Conservation (phyloP, 2,888 invertebrate genomes). For the Sympetrum striolatum region DNA sequence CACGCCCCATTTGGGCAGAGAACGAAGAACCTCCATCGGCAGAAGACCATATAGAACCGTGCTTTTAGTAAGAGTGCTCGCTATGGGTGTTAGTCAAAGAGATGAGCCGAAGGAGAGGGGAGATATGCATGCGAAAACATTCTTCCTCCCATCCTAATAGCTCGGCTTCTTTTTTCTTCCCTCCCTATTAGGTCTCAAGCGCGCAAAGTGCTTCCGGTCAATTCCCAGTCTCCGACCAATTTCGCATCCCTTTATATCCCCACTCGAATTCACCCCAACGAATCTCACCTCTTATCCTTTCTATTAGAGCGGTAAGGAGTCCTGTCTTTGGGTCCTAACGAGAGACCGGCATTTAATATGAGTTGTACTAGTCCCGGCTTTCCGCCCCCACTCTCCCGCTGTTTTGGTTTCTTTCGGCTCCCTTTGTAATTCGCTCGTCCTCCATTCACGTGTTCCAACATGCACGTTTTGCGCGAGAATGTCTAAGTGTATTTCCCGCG, state of each 20-base stretch:
- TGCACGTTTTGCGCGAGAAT: not conserved
- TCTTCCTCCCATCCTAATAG: not conserved
- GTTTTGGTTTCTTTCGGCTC: not conserved
- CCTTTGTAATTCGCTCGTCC: not conserved
- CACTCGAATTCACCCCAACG: not conserved
- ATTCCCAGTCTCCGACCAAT: not conserved
- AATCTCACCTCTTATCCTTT: not conserved
- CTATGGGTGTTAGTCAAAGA: not conserved
- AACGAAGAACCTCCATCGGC: not conserved
- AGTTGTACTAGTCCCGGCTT: not conserved
- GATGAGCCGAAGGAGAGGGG: not conserved
- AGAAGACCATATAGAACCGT: not conserved
- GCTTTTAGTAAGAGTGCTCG: constrained; percentile 12
- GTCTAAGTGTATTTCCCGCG: not conserved
- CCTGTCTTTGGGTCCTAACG: not conserved
- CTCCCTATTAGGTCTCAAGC: not conserved
- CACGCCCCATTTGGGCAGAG: not conserved
- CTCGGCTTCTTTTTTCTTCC: not conserved
- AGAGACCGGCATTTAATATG: not conserved
- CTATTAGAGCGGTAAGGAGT: not conserved
- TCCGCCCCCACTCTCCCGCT: not conserved
- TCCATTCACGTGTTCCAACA: not conserved
- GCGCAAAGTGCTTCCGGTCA: constrained; percentile 37
- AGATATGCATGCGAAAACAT: not conserved
- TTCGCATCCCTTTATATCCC: not conserved